Evolutionary conservation across 2,797 vertebrate species (phyloP), one percentile per base, ranked within the genome.

Genomic region (Falco naumanni): DNA sequence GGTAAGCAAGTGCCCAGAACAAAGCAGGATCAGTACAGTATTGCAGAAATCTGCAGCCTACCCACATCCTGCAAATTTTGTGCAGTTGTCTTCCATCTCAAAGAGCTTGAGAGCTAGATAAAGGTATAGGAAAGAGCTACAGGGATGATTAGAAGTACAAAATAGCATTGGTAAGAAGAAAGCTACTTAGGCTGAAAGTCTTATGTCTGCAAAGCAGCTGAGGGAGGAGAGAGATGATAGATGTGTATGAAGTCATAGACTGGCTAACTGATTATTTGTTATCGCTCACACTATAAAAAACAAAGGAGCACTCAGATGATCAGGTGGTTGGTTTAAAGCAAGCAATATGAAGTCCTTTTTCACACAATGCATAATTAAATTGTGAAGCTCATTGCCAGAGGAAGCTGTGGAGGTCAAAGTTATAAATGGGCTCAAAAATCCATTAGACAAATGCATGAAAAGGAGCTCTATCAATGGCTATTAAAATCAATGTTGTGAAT

Each of bases 361-460:
- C 89, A 91, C 75, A 89, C 79, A 61, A 63, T 91, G 82, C 91
- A 91, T 95, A 93, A 96, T 95, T 96, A 96, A 95, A 96, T 92
- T 83, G 65, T 65, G 71, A 72, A 71, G 41, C 82, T 94, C 12
- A 13, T 53, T 92, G 91, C 87, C 92, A 96, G 72, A 91, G 41
- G 45, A 96, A 94, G 84, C 87, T 59, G 33, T 76, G 82, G 89
- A 91, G 82, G 87, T 86, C 91, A 81, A 92, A 89, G 75, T 69
- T 89, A 87, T 81, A 96, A 95, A 94, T 61, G 89, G 71, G 76
- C 87, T 89, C 89, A 86, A 87, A 81, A 91, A 93, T 88, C 95
- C 92, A 96, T 96, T 96, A 96, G 87, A 94, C 72, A 93, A 96
- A 96, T 93, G 91, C 87, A 91, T 75, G 82, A 59, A 80, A 93